Evolutionary conservation across 1,140 invertebrate species (phyloP).

Genomic region (Drosophila mayri): DNA sequence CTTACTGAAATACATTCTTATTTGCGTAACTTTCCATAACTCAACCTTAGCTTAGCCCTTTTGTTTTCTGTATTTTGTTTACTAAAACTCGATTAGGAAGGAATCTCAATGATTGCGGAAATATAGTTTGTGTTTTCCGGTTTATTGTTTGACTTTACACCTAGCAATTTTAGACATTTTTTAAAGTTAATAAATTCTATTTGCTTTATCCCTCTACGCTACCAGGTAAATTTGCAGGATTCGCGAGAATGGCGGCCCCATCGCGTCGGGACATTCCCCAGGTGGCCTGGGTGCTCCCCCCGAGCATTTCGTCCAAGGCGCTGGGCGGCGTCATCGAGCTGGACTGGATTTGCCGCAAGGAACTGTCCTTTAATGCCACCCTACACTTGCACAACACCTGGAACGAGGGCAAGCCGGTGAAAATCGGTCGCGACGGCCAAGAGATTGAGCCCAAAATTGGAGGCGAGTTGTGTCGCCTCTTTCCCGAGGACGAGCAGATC

Average conservation of each 20-base stretch:
- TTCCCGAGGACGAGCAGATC: constrained; percentile 96
- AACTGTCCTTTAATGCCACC: constrained; percentile 96
- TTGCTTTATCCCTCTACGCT: neutral
- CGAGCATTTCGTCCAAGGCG: constrained; percentile 95
- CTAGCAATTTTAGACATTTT: neutral
- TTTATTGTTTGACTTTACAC: neutral
- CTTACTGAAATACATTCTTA: neutral
- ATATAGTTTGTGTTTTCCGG: neutral
- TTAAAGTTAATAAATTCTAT: neutral
- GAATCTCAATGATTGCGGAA: neutral
- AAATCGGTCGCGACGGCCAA: constrained; percentile 99
- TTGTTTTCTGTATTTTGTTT: neutral
- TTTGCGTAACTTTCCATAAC: constrained; percentile 4
- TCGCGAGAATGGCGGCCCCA: constrained; percentile 94
- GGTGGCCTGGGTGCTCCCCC: constrained; percentile 98
- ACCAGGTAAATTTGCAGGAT: constrained; percentile 92
- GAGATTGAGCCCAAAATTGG: constrained; percentile 98
- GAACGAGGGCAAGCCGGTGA: constrained; percentile 99
- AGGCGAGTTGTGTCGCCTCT: constrained; percentile 96
- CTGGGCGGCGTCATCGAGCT: constrained; percentile 98
- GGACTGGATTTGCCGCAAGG: constrained; percentile 98
- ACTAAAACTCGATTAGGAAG: neutral
- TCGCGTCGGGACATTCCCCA: constrained; percentile 95
- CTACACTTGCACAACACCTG: constrained; percentile 98
- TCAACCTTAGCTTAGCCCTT: neutral